These are phyloP conservation scores for Ethmia dodecea DNA, from an alignment of 2,888 invertebrate genomes.

Conservation along the genomic window DNA sequence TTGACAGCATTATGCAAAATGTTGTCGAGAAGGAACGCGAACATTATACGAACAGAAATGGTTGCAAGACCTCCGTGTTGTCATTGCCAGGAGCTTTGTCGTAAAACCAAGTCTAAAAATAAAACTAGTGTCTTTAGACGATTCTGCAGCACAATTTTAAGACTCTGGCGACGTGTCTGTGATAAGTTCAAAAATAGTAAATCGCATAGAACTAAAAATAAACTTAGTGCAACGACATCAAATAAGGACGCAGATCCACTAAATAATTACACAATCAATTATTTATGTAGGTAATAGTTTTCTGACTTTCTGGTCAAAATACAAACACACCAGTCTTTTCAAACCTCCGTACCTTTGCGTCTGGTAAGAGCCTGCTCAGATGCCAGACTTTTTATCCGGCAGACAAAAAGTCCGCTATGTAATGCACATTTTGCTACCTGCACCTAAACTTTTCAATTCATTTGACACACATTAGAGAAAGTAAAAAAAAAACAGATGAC, in stretches of 20 bases:
- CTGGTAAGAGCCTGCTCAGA: too few species aligned
- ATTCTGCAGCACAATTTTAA: slow-evolving; percentile 23
- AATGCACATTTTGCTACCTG: too few species aligned
- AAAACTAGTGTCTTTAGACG: slow-evolving; percentile 25
- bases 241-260: slow-evolving; percentile 24
- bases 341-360: too few species aligned
- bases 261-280: slow-evolving; percentile 32
- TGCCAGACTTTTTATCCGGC: too few species aligned
- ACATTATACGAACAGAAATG: slow-evolving; percentile 33
- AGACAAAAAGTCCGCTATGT: too few species aligned
- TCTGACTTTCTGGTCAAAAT: too few species aligned
- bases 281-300: slow-evolving; percentile 66
- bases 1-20: slow-evolving; percentile 46
- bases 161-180: slow-evolving; percentile 27
- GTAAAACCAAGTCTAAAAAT: slow-evolving; percentile 24
- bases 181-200: slow-evolving; percentile 30
- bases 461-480: too few species aligned
- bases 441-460: too few species aligned
- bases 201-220: slow-evolving; percentile 21
- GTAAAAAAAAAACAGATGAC: too few species aligned
- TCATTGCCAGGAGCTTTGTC: slow-evolving; percentile 42
- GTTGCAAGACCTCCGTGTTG: slow-evolving; percentile 51
- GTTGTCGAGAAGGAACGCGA: slow-evolving; percentile 31
- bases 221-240: slow-evolving; percentile 15
- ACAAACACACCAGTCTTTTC: too few species aligned